Evolutionary conservation across 2,888 invertebrate genomes (phyloP).

Genomic region (Cerceris rybyensis): DNA sequence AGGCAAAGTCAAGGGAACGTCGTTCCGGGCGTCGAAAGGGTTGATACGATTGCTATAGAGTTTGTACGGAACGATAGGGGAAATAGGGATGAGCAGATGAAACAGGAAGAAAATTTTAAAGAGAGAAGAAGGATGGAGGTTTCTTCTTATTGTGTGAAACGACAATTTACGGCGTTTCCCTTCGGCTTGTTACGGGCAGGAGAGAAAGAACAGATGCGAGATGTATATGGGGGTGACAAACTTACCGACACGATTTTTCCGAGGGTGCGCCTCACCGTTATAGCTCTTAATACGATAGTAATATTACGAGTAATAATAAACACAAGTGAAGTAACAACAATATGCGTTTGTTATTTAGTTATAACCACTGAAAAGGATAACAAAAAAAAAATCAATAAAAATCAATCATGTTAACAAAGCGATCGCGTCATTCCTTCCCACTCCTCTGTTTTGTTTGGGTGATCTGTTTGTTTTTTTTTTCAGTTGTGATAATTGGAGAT

Average conservation of each 20-base stretch:
- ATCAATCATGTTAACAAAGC: constrained; percentile 79
- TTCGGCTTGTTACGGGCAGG: constrained; percentile 55
- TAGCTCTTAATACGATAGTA: constrained; percentile 78
- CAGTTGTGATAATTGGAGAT: too few species aligned
- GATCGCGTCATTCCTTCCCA: constrained; percentile 38
- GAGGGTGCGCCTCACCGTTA: constrained; percentile 76
- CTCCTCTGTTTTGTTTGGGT: background rate
- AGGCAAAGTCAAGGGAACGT: background rate
- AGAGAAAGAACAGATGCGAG: constrained; percentile 45
- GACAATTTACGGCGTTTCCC: constrained; percentile 62
- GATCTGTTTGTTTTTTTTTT: background rate
- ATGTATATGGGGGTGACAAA: constrained; percentile 2
- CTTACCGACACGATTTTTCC: constrained; percentile 51
- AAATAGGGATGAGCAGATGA: background rate
- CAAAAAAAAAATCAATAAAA: constrained; percentile 77
- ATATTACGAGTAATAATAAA: constrained; percentile 74
- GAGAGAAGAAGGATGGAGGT: constrained; percentile 49
- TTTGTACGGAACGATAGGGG: background rate
- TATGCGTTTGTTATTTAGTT: constrained; percentile 81
- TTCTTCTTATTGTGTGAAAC: constrained; percentile 60
- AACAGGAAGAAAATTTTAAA: constrained; percentile 23
- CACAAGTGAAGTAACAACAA: constrained; percentile 75
- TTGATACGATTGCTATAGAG: background rate
- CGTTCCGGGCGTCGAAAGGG: constrained; percentile 14
- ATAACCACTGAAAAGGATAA: constrained; percentile 71